Evolutionary conservation across 2,797 vertebrate genomes (phyloP).

Genomic region (Hirundo rustica): DNA sequence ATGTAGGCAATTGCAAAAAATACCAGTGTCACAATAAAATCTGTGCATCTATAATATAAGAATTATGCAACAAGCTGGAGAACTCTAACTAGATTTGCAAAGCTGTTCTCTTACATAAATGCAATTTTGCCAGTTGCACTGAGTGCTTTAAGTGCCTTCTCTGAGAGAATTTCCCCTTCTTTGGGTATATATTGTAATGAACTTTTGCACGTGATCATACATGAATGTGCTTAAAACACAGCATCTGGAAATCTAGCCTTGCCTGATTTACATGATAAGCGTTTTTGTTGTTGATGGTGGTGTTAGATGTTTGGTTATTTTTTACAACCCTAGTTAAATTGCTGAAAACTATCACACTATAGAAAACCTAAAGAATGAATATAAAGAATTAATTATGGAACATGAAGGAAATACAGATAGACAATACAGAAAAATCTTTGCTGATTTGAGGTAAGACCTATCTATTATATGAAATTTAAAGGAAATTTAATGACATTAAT

Average conservation of each 20-base stretch:
- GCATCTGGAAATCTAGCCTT: not conserved
- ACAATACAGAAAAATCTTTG: conserved; percentile 48
- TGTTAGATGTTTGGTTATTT: not conserved
- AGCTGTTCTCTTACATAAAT: not conserved
- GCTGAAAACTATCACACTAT: conserved; percentile 19
- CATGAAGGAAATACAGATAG: conserved; percentile 52
- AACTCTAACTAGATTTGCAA: not conserved
- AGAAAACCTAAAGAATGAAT: conserved; percentile 33
- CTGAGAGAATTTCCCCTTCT: not conserved
- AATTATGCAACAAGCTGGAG: not conserved
- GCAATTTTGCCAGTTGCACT: not conserved
- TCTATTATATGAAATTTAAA: not conserved
- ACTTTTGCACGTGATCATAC: not conserved
- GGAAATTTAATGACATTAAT: not conserved
- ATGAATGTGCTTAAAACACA: not conserved
- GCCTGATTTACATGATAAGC: not conserved
- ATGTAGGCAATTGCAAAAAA: not conserved
- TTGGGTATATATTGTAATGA: not conserved
- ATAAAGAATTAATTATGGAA: conserved; percentile 55
- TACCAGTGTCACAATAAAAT: not conserved
- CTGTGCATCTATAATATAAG: not conserved
- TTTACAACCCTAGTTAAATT: conserved; percentile 24
- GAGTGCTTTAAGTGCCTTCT: not conserved
- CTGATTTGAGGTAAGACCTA: conserved; percentile 68
- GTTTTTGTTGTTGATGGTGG: not conserved